Conservation (phyloP, 2,888 invertebrate species). For the Caenorhabditis sp. region DNA sequence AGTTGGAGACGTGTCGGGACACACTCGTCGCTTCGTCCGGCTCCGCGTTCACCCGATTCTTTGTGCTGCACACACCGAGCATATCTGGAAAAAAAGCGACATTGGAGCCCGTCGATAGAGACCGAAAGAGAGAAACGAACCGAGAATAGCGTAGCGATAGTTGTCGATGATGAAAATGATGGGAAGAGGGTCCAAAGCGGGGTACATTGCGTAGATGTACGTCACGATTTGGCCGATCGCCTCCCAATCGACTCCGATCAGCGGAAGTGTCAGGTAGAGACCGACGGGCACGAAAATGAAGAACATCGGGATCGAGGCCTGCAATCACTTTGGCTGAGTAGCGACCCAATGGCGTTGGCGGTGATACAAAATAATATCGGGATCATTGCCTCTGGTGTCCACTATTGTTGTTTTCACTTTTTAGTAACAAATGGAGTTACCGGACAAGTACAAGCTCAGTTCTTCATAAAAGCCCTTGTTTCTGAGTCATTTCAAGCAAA, state of each 20-base stretch:
- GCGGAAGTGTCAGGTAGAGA: constrained; percentile 12
- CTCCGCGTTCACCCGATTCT: constrained; percentile 21
- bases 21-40: constrained; percentile 35
- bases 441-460: too few species aligned
- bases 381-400: too few species aligned
- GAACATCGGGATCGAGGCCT: constrained; percentile 22
- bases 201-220: constrained; percentile 26
- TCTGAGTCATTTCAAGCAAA: too few species aligned
- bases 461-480: too few species aligned
- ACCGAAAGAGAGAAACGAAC: not conserved
- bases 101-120: not conserved
- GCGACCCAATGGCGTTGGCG: too few species aligned
- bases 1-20: constrained; percentile 33
- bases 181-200: constrained; percentile 21
- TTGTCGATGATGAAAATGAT: constrained; percentile 17
- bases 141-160: not conserved
- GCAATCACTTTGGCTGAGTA: too few species aligned
- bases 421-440: too few species aligned
- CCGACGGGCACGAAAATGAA: constrained; percentile 22
- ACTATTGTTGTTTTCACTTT: too few species aligned
- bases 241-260: constrained; percentile 13
- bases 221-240: not conserved
- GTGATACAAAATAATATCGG: too few species aligned
- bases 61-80: constrained; percentile 14
- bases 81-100: constrained; percentile 32